These are phyloP conservation scores for Eubasilissa regina DNA, from an alignment of 1,140 invertebrate genomes.

Conservation along the genomic window DNA sequence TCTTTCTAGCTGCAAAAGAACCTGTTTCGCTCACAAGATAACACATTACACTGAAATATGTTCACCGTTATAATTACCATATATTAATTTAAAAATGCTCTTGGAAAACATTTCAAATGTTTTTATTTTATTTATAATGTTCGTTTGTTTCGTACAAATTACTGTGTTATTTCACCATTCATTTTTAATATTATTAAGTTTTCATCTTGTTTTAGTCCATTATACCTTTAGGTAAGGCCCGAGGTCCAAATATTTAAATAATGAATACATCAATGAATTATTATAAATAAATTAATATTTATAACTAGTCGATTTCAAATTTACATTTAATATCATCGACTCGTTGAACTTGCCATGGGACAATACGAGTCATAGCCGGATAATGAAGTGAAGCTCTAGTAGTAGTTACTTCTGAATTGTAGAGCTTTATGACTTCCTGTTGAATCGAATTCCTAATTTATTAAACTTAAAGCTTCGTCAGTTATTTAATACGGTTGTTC, in stretches of 20 bases:
- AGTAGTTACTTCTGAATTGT: conserved; percentile 12
- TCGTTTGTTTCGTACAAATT: conserved; percentile 5
- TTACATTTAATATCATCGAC: too few relatives aligned
- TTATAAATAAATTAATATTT: too few relatives aligned
- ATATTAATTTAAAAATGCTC: conserved; percentile 31
- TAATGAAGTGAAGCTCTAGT: not conserved
- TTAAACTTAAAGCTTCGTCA: not conserved
- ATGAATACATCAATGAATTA: too few relatives aligned
- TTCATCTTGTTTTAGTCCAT: too few relatives aligned
- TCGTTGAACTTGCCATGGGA: too few relatives aligned
- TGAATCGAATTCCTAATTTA: conserved; percentile 2
- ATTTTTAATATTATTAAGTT: too few relatives aligned
- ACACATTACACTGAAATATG: conserved; percentile 40
- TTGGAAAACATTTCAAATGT: conserved; percentile 11
- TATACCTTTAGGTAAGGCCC: too few relatives aligned
- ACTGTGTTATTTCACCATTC: not conserved
- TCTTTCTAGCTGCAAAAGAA: conserved; percentile 22
- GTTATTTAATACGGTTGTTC: not conserved
- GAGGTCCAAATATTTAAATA: too few relatives aligned
- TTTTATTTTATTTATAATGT: conserved; percentile 21
- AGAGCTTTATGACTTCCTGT: conserved; percentile 24
- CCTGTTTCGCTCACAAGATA: conserved; percentile 22
- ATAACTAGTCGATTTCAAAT: too few relatives aligned
- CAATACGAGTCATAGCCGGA: not conserved
- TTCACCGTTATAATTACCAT: conserved; percentile 25